Conservation (phyloP, 2,113 vertebrate species). For the Emydura subglobosa region DNA sequence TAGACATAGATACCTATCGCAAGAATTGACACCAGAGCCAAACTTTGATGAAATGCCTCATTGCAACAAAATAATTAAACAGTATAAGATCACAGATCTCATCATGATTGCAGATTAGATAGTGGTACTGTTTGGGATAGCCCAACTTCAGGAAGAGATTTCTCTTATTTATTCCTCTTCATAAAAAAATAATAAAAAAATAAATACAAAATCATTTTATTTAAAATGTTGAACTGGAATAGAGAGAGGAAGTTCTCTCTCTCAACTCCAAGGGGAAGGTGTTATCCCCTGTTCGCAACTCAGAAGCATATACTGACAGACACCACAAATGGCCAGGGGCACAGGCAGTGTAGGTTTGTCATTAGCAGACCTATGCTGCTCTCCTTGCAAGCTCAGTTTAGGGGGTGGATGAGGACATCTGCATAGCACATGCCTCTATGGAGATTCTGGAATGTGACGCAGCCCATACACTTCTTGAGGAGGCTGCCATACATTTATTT, state of each 20-base stretch:
- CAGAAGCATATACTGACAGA: not conserved
- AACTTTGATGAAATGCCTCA: not conserved
- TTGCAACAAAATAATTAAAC: not conserved
- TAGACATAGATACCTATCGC: not conserved
- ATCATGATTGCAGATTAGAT: not conserved
- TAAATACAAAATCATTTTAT: not conserved
- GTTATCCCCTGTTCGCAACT: not conserved
- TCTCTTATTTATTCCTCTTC: not conserved
- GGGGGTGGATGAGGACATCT: not conserved
- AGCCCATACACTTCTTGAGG: not conserved
- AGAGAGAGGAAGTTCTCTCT: constrained; percentile 16
- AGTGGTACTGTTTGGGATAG: not conserved
- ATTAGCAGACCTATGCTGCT: not conserved
- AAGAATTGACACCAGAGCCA: not conserved
- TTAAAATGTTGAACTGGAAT: constrained; percentile 13
- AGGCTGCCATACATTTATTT: not conserved
- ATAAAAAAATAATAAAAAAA: not conserved
- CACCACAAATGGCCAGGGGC: not conserved
- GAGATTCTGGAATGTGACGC: not conserved
- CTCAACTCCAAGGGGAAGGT: not conserved
- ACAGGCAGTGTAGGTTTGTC: not conserved
- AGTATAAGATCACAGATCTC: not conserved
- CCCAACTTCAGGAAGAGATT: not conserved
- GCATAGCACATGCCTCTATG: not conserved
- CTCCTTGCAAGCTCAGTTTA: not conserved